These are phyloP conservation scores for Geodia barretti DNA, from an alignment of 37 sponge, comb jelly and placozoan genomes.

Conservation along the genomic window DNA sequence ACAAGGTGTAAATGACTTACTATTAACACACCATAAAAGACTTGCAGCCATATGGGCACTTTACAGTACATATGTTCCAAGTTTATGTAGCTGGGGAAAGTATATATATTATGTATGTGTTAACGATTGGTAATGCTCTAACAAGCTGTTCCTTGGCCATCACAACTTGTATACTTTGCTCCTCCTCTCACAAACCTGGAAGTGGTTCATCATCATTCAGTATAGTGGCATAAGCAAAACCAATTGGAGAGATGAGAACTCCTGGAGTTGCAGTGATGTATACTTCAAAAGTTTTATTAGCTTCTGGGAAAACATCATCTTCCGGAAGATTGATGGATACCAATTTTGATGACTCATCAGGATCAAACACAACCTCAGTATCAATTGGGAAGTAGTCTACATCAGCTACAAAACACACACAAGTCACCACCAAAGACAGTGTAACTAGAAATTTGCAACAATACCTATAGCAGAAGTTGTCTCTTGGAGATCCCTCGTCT, in stretches of 20 bases:
- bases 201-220: slow-evolving; percentile 28
- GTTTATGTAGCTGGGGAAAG: neutral
- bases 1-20: too few species aligned
- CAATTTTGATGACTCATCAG: neutral
- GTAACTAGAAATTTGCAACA: neutral
- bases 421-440: neutral
- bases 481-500: neutral
- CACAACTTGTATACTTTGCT: neutral
- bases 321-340: neutral
- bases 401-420: neutral
- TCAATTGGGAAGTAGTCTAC: slow-evolving; percentile 5
- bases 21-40: neutral
- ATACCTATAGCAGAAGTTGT: neutral
- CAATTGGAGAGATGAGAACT: slow-evolving; percentile 8
- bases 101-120: neutral
- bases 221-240: slow-evolving; percentile 3
- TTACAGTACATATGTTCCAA: neutral
- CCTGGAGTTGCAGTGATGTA: slow-evolving; percentile 32
- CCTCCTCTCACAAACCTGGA: slow-evolving; percentile 7
- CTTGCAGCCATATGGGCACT: neutral
- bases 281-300: slow-evolving; percentile 24
- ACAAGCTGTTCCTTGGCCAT: neutral
- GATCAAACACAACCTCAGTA: neutral
- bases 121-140: neutral
- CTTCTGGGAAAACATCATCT: slow-evolving; percentile 46